A percentile compares a stretch with the other conserved stretches of the same genome.
Conservation (phyloP, 2,113 vertebrate species). For the Macquaria australasica region DNA sequence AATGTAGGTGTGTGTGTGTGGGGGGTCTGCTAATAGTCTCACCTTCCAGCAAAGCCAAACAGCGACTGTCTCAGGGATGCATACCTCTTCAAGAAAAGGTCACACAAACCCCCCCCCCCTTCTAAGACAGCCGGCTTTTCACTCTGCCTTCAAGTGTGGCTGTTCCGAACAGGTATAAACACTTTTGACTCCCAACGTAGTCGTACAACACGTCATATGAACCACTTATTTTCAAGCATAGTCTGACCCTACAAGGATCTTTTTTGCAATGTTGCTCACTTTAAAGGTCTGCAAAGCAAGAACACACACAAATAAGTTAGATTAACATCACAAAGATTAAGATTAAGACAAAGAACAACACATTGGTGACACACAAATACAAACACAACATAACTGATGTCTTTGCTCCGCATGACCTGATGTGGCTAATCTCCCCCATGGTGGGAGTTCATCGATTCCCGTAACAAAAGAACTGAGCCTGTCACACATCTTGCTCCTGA, state of each 20-base stretch:
- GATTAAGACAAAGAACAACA: constrained; percentile 1
- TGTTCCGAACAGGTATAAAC: no score
- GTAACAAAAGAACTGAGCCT: constrained; percentile 66
- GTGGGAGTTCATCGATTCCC: constrained; percentile 73
- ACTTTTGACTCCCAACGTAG: background rate
- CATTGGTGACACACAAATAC: constrained; percentile 3
- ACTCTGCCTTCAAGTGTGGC: no score
- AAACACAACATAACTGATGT: constrained; percentile 26
- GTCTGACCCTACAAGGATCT: background rate
- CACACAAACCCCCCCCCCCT: background rate
- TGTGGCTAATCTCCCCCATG: constrained; percentile 62
- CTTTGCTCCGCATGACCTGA: constrained; percentile 52
- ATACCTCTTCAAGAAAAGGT: constrained; percentile 1
- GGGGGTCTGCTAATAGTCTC: constrained; percentile 15
- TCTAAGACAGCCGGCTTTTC: no score
- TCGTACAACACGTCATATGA: background rate
- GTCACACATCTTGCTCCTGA: constrained; percentile 56
- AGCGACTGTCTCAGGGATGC: constrained; percentile 4
- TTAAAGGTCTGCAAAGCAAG: background rate
- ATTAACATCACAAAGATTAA: no score
- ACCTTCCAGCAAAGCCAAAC: constrained; percentile 13
- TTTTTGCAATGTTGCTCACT: background rate
- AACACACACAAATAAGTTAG: background rate
- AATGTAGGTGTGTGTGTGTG: constrained; percentile 13
- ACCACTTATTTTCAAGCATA: background rate